Evolutionary conservation across 2,113 vertebrate genomes (phyloP).

Genomic region (Poeciliopsis retropinna): DNA sequence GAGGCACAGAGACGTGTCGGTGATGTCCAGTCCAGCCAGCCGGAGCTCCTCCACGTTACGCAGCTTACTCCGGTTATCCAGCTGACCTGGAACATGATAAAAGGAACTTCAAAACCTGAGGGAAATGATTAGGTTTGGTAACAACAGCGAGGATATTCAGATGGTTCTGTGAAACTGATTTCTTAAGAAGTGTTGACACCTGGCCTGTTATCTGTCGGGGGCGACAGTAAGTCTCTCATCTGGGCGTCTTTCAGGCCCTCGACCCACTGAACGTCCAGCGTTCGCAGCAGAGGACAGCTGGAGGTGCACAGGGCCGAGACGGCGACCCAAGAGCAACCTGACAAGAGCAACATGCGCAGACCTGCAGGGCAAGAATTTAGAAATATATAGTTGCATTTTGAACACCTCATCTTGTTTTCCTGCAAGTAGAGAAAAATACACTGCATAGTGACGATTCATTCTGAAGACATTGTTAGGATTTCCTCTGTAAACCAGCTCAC

Average conservation of each 20-base stretch:
- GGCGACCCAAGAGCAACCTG: slow-evolving; percentile 95
- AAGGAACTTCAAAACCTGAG: background rate
- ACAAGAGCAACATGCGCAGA: slow-evolving; percentile 89
- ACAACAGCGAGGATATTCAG: background rate
- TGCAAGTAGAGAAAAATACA: background rate
- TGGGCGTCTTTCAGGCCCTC: slow-evolving; percentile 96
- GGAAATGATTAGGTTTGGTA: background rate
- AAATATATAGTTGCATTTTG: background rate
- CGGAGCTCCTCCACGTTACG: slow-evolving; percentile 92
- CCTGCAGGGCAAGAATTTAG: slow-evolving; percentile 69
- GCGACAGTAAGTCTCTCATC: slow-evolving; percentile 94
- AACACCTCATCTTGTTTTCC: background rate
- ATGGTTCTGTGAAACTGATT: background rate
- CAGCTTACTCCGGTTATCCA: slow-evolving; percentile 94
- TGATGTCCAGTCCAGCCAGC: slow-evolving; percentile 93
- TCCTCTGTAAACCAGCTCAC: background rate
- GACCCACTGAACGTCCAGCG: slow-evolving; percentile 95
- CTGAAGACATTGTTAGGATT: background rate
- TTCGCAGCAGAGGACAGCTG: slow-evolving; percentile 91
- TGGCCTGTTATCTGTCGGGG: slow-evolving; percentile 94
- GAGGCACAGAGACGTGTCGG: slow-evolving; percentile 88
- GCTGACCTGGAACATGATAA: slow-evolving; percentile 82
- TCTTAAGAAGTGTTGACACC: slow-evolving; percentile 73
- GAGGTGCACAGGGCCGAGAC: slow-evolving; percentile 95
- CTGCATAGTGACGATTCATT: background rate